Evolutionary conservation across 1,140 invertebrate genomes (phyloP).

Genomic region (Dendrolimus kikuchii): DNA sequence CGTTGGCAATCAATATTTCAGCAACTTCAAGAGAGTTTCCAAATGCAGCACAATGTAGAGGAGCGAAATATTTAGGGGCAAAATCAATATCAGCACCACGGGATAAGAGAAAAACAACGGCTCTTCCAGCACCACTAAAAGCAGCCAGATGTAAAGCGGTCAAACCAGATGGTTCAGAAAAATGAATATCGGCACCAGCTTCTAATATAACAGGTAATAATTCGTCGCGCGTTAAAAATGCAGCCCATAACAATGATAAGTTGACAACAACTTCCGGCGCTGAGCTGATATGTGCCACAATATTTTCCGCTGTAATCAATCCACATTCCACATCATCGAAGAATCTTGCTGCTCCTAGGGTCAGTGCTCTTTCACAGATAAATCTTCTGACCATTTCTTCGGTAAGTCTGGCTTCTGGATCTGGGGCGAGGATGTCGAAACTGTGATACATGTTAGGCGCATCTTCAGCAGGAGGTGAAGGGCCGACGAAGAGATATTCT

Average conservation of each 20-base stretch:
- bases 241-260: slow-evolving; percentile 54
- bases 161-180: slow-evolving; percentile 68
- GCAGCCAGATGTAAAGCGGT: slow-evolving; percentile 74
- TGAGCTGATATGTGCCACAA: slow-evolving; percentile 57
- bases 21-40: slow-evolving; percentile 70
- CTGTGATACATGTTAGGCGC: slow-evolving; percentile 76
- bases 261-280: slow-evolving; percentile 62
- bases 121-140: slow-evolving; percentile 72
- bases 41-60: slow-evolving; percentile 75
- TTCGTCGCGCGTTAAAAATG: slow-evolving; percentile 69
- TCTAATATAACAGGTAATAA: slow-evolving; percentile 64
- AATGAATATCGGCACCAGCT: slow-evolving; percentile 71
- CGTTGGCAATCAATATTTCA: slow-evolving; percentile 67
- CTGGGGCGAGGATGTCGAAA: slow-evolving; percentile 73
- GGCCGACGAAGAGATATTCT: slow-evolving; percentile 76
- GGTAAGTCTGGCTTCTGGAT: slow-evolving; percentile 75
- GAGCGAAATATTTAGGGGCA: slow-evolving; percentile 69
- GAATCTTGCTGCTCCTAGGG: slow-evolving; percentile 73
- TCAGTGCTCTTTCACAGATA: slow-evolving; percentile 75
- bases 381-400: slow-evolving; percentile 74
- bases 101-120: slow-evolving; percentile 71
- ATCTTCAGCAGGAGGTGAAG: slow-evolving; percentile 75
- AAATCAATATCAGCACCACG: slow-evolving; percentile 72
- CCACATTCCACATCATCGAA: slow-evolving; percentile 76
- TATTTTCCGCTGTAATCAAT: slow-evolving; percentile 65